Evolutionary conservation across 2,888 invertebrate species (phyloP).

Genomic region (Nephrotoma appendiculata): DNA sequence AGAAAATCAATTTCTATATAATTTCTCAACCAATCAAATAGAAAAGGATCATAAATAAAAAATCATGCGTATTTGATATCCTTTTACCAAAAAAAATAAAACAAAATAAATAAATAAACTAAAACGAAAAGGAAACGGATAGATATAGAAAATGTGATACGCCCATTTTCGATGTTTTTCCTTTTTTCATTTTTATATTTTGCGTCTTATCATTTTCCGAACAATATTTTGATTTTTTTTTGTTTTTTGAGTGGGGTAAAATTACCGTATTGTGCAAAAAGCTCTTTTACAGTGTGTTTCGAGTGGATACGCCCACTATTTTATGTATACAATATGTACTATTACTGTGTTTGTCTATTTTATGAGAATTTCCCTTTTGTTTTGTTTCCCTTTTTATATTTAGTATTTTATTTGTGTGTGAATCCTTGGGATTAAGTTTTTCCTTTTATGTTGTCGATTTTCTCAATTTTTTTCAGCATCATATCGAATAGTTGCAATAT

Average conservation of each 20-base stretch:
- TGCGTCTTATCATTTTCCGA: background rate
- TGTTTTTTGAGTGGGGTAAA: background rate
- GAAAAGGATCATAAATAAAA: background rate
- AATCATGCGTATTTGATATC: background rate
- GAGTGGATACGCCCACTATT: background rate
- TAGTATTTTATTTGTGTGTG: background rate
- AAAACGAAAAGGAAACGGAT: background rate
- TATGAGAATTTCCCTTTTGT: background rate
- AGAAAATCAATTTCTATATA: background rate
- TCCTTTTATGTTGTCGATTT: background rate
- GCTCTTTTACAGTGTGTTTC: background rate
- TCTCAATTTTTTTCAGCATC: background rate
- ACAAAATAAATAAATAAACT: background rate
- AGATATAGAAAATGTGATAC: background rate
- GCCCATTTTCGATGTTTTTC: background rate
- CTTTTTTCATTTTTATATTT: background rate
- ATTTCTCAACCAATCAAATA: background rate
- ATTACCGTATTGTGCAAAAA: background rate
- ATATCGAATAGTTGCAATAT: constrained; percentile 6
- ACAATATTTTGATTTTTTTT: background rate
- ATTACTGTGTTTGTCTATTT: background rate
- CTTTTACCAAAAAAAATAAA: background rate
- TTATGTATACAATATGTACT: background rate
- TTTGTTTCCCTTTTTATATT: background rate
- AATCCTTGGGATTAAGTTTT: background rate